Base-by-base conservation (phyloP, 2,888 invertebrate species). In the Euplexia lucipara region DNA sequence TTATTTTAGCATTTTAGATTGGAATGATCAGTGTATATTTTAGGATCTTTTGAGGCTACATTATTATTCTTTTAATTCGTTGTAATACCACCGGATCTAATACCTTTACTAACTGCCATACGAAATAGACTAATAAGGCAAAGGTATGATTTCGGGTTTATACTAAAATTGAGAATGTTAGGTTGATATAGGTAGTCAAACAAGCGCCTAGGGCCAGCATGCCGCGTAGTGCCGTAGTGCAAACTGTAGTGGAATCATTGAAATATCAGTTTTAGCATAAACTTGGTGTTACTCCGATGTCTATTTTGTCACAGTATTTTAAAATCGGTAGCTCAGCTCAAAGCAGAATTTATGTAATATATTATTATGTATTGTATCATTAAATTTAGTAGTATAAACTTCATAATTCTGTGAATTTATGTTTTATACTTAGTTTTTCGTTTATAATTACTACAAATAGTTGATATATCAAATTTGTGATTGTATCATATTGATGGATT, bases 1-100 rank as follows among this genome's bases (percentile, higher is more conserved):
- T 71, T 75, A 62, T 72, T 73, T 71, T 83, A 83, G 78, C 75
- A 73, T 79, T 79, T 81, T 80, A 75, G 66, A 74, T 79, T 72
- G 82, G 75, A 79, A 76, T 66, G 66, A 80, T 81, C 78, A 79
- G 78, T 83, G 82, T 83, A 79, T 82, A 78, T 75, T 83, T 81
- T 79, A 79, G 79, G 64, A 74, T 77, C 54, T 81, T 82, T 87
- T 82, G 88, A 88, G 88, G 88, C 88, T 87, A 87, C 76, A 67
- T 81, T 79, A 74, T 82, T 63, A 65, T 78, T 78, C 67, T 70
- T 71, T 56, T 74, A 74, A 69, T 69, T 75, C 57, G 61, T 78
- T 70, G 52, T 70, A 69, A 68, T 78, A 80, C 81, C 83, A 83
- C 83, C 85, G 78, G 75, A 64, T 80, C 53, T 52, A 64, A 74